Percentiles rank a stretch among this genome's conserved stretches.
Conservation (phyloP, 2,888 invertebrate genomes). For the Drosophila quasianomalipes region DNA sequence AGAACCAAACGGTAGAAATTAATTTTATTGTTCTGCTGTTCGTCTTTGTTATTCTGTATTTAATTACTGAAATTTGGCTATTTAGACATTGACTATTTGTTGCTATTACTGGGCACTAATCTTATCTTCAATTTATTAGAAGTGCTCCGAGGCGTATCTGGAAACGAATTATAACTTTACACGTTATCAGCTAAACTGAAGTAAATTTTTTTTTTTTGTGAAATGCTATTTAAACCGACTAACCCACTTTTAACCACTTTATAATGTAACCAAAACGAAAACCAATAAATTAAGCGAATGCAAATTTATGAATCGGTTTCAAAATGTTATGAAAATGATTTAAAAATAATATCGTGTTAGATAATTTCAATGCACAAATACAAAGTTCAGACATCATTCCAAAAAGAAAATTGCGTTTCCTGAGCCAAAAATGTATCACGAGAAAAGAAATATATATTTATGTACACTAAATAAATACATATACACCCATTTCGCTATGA, state of each 20-base stretch:
- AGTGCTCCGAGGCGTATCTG: neutral
- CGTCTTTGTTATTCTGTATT: neutral
- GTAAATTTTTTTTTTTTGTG: conserved; percentile 4
- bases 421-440: conserved; percentile 7
- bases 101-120: conserved; percentile 24
- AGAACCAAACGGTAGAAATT: conserved; percentile 24
- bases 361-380: conserved; percentile 20
- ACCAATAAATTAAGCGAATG: conserved; percentile 15
- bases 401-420: conserved; percentile 18
- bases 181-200: no score
- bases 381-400: conserved; percentile 8
- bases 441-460: conserved; percentile 14
- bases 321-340: neutral
- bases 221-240: conserved; percentile 13
- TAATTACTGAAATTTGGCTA: neutral
- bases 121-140: conserved; percentile 16
- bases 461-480: neutral
- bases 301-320: conserved; percentile 1
- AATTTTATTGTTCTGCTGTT: neutral
- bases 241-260: conserved; percentile 50
- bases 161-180: conserved; percentile 3
- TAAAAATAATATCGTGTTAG: conserved; percentile 19
- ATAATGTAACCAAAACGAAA: conserved; percentile 21
- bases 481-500: neutral
- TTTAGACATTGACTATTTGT: neutral